phyloP scores from a whole-genome alignment of 2,888 invertebrate species.

The Calliopum simillimum region DNA sequence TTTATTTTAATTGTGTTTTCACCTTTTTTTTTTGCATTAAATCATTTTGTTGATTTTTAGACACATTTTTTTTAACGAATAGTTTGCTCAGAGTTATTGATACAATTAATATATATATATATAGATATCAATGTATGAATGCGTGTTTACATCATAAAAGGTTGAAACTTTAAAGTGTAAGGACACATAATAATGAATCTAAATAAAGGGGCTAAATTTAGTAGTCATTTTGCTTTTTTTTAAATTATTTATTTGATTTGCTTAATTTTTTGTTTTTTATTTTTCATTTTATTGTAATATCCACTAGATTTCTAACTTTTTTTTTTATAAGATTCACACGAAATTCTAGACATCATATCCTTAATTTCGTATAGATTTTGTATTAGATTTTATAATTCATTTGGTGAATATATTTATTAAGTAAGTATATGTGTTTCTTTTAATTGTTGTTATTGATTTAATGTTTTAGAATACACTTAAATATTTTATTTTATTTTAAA shows the following conservation, averaged over 20 bases:
- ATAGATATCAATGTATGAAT: constrained; percentile 28
- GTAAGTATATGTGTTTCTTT: constrained; percentile 8
- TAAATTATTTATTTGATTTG: background rate
- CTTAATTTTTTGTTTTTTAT: background rate
- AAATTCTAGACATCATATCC: constrained; percentile 20
- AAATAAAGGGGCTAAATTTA: constrained; percentile 1
- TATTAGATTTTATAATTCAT: background rate
- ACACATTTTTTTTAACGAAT: constrained; percentile 24
- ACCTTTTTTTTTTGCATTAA: constrained; percentile 38
- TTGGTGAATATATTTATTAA: background rate
- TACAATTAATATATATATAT: constrained; percentile 38
- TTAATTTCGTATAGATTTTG: constrained; percentile 7
- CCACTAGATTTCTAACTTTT: background rate
- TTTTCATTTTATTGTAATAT: background rate
- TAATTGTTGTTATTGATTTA: background rate
- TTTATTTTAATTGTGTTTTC: constrained; percentile 40
- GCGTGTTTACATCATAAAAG: constrained; percentile 36
- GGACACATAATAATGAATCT: constrained; percentile 7
- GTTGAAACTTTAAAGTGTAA: background rate
- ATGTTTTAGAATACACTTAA: constrained; percentile 25
- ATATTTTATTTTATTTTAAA: constrained; percentile 55
- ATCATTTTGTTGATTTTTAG: constrained; percentile 36
- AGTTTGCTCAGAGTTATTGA: constrained; percentile 32
- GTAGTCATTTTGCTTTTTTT: no score
- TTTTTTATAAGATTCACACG: constrained; percentile 10